A percentile compares a stretch with the other conserved stretches of the same genome.
Evolutionary conservation across 2,113 vertebrate genomes (phyloP).

Genomic region (Atractosteus spatula): DNA sequence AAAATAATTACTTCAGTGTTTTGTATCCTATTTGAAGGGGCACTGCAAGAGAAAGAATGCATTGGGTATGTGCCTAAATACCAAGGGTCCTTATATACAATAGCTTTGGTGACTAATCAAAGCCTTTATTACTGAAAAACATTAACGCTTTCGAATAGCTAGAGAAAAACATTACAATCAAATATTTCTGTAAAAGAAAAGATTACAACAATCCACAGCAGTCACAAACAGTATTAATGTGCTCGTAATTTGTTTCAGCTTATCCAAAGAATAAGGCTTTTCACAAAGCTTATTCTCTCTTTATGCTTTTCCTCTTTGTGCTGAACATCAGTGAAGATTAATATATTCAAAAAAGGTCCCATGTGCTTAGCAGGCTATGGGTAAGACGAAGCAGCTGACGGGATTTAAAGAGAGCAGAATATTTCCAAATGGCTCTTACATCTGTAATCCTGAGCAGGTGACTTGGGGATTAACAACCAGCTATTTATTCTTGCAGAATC

Average conservation of each 20-base stretch:
- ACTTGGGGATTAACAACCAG: slow-evolving; percentile 33
- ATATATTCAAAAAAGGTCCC: slow-evolving; percentile 46
- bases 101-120: slow-evolving; percentile 19
- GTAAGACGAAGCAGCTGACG: slow-evolving; percentile 42
- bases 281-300: slow-evolving; percentile 19
- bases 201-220: slow-evolving; percentile 21
- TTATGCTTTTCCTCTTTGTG: slow-evolving; percentile 40
- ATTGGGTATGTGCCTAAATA: slow-evolving; percentile 22
- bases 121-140: slow-evolving; percentile 22
- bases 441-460: slow-evolving; percentile 32
- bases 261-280: slow-evolving; percentile 40
- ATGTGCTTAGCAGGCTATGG: slow-evolving; percentile 40
- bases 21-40: slow-evolving; percentile 8
- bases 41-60: not conserved
- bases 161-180: not conserved
- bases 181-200: slow-evolving; percentile 1
- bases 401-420: slow-evolving; percentile 35
- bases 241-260: slow-evolving; percentile 35
- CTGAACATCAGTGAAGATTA: slow-evolving; percentile 45
- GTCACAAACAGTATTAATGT: slow-evolving; percentile 26
- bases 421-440: slow-evolving; percentile 16
- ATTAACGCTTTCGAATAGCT: slow-evolving; percentile 5
- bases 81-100: slow-evolving; percentile 23
- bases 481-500: slow-evolving; percentile 18
- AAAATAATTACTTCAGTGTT: slow-evolving; percentile 22